A percentile compares a stretch with the other conserved stretches of the same genome.
Evolutionary conservation across 2,888 invertebrate genomes (phyloP).

Genomic region (Dione vanillae): DNA sequence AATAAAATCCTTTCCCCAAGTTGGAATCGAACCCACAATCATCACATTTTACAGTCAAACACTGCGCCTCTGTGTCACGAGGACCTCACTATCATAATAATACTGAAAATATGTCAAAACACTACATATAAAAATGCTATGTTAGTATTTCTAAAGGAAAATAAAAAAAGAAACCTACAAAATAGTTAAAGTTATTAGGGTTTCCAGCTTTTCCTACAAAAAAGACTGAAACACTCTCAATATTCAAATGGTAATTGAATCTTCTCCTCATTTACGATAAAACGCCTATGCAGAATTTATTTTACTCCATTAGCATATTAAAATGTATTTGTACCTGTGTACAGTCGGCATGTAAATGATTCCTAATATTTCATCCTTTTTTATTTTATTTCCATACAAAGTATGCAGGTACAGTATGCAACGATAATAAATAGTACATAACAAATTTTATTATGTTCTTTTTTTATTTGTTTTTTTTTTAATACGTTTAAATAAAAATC

Average conservation of each 20-base stretch:
- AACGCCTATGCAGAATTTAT: conserved; percentile 79
- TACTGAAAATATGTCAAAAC: too few species aligned
- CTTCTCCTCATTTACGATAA: conserved; percentile 76
- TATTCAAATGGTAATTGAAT: conserved; percentile 67
- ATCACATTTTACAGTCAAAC: background rate
- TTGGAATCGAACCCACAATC: background rate
- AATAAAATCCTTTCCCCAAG: background rate
- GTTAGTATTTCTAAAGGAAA: background rate
- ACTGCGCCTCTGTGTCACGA: too few species aligned
- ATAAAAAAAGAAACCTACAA: background rate
- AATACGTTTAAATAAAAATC: too few species aligned
- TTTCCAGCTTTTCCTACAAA: conserved; percentile 3
- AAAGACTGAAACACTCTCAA: conserved; percentile 9
- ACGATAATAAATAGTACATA: too few species aligned
- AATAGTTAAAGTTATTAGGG: conserved; percentile 1
- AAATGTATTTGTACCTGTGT: conserved; percentile 63
- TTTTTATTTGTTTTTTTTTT: too few species aligned
- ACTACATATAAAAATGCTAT: background rate
- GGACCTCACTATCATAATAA: too few species aligned
- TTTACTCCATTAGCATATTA: conserved; percentile 81
- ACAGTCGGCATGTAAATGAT: conserved; percentile 56
- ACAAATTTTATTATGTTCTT: too few species aligned
- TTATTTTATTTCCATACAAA: background rate
- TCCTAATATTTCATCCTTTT: background rate
- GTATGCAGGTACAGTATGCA: conserved; percentile 2